Conservation (phyloP, 2,888 invertebrate genomes). For the Tetragnatha montana region DNA sequence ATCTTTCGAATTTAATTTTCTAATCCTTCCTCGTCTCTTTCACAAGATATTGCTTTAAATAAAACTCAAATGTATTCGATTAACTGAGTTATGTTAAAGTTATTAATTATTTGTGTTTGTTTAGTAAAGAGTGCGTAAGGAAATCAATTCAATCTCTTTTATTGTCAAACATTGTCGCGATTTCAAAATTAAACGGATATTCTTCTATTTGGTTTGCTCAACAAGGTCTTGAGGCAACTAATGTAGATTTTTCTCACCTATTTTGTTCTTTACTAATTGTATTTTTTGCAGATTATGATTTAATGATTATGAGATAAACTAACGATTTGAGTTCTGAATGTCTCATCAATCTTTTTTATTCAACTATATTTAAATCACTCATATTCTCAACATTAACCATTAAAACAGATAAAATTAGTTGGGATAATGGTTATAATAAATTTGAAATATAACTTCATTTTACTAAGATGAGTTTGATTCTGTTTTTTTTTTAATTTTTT, state of each 20-base stretch:
- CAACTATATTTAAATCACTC: too few species aligned
- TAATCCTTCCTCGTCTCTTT: not conserved
- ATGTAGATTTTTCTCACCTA: not conserved
- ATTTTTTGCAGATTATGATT: not conserved
- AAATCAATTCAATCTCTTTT: not conserved
- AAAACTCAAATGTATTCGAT: not conserved
- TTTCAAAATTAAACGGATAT: not conserved
- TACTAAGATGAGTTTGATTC: too few species aligned
- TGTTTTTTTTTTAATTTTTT: too few species aligned
- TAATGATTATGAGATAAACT: too few species aligned
- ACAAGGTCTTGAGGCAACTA: not conserved
- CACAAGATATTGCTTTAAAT: not conserved
- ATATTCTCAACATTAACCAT: too few species aligned
- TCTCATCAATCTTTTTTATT: too few species aligned
- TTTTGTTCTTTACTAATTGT: not conserved
- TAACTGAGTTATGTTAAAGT: not conserved
- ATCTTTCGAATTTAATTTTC: slow-evolving; percentile 1
- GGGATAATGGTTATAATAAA: too few species aligned
- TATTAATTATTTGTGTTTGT: slow-evolving; percentile 1
- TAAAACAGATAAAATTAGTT: too few species aligned
- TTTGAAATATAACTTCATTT: too few species aligned
- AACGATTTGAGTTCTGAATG: too few species aligned
- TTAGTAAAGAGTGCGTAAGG: not conserved
- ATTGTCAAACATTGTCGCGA: not conserved
- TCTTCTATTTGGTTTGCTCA: not conserved